These are phyloP conservation scores for Naso thynnoides DNA, from an alignment of 2,797 vertebrate species.

Conservation along the genomic window DNA sequence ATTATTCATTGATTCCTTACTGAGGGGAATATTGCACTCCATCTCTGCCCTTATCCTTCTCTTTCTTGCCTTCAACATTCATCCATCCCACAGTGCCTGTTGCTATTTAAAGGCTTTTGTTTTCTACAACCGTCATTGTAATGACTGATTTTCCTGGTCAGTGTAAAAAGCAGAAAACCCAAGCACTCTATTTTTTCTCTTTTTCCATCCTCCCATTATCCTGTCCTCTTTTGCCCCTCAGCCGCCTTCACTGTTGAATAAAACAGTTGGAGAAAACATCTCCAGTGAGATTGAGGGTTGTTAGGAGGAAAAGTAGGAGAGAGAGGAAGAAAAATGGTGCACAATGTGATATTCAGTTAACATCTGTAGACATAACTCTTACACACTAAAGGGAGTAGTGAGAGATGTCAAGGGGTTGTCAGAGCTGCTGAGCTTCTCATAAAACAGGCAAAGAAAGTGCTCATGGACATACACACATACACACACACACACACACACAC, in stretches of 20 bases:
- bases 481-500: slow-evolving; percentile 1
- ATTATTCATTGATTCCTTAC: slow-evolving; percentile 62
- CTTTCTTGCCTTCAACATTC: slow-evolving; percentile 41
- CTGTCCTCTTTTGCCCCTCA: slow-evolving; percentile 8
- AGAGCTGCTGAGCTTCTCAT: slow-evolving; percentile 34
- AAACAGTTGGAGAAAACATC: slow-evolving; percentile 55
- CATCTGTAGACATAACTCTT: slow-evolving; percentile 61
- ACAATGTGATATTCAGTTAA: slow-evolving; percentile 54
- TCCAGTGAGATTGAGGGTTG: slow-evolving; percentile 29
- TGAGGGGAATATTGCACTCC: slow-evolving; percentile 47
- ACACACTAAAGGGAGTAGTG: slow-evolving; percentile 42
- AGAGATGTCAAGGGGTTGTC: slow-evolving; percentile 44
- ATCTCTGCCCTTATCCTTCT: slow-evolving; percentile 22
- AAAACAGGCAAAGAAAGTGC: slow-evolving; percentile 21
- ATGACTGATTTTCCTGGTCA: slow-evolving; percentile 28
- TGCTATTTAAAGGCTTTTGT: slow-evolving; percentile 3
- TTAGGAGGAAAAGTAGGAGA: slow-evolving; percentile 16
- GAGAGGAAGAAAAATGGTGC: slow-evolving; percentile 21
- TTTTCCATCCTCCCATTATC: background rate
- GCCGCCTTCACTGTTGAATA: slow-evolving; percentile 45
- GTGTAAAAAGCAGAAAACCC: slow-evolving; percentile 26
- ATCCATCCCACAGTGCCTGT: background rate
- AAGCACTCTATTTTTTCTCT: background rate
- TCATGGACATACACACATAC: background rate
- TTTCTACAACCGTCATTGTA: slow-evolving; percentile 16